phyloP scores from a whole-genome alignment of 1,140 invertebrate species.

The Zaprionus africanus region DNA sequence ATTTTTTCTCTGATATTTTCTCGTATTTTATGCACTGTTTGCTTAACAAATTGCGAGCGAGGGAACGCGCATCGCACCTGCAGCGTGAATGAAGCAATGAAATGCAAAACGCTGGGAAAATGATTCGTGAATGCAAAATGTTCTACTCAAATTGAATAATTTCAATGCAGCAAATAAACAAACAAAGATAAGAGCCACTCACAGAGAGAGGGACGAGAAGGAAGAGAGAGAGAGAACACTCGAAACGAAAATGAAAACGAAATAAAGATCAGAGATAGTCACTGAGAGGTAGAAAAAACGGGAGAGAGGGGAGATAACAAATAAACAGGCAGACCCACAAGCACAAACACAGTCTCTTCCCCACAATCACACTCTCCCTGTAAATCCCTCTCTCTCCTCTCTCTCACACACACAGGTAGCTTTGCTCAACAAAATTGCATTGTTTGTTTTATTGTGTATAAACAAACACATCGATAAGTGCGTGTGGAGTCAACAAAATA shows the following conservation, averaged over 20 bases:
- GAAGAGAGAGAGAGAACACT: background rate
- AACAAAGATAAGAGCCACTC: slow-evolving; percentile 26
- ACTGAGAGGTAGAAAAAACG: background rate
- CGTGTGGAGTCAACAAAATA: background rate
- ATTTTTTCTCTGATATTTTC: slow-evolving; percentile 16
- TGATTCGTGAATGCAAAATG: slow-evolving; percentile 23
- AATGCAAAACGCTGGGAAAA: slow-evolving; percentile 27
- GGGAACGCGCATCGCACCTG: slow-evolving; percentile 1
- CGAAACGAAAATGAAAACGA: slow-evolving; percentile 33
- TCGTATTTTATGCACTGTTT: background rate
- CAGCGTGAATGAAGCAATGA: background rate
- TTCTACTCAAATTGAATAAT: slow-evolving; percentile 33
- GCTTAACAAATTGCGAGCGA: background rate
- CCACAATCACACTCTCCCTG: background rate
- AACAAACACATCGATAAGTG: background rate
- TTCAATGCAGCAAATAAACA: slow-evolving; percentile 24
- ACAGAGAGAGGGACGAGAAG: slow-evolving; percentile 3
- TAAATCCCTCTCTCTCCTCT: background rate
- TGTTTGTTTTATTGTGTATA: slow-evolving; percentile 15
- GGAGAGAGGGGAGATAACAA: slow-evolving; percentile 13
- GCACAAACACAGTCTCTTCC: background rate
- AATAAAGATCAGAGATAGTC: slow-evolving; percentile 10
- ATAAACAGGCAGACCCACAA: background rate
- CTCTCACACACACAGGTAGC: background rate
- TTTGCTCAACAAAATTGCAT: slow-evolving; percentile 19